Conservation (phyloP, 2,797 vertebrate genomes). For the Setipinna tenuifilis region DNA sequence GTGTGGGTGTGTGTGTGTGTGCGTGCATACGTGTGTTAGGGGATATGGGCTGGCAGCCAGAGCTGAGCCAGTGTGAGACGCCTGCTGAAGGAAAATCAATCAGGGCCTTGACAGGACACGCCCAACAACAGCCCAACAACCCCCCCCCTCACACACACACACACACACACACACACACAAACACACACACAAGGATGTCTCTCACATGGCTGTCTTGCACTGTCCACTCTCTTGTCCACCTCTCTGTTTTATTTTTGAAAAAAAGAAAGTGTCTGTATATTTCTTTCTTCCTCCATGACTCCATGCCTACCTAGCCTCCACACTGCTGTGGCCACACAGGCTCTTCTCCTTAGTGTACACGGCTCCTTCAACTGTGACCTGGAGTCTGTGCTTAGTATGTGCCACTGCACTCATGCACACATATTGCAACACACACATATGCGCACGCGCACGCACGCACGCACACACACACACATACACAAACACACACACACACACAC, state of each 20-base stretch:
- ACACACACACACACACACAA: slow-evolving; percentile 40
- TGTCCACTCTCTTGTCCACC: not conserved
- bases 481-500: too few relatives aligned
- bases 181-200: slow-evolving; percentile 2
- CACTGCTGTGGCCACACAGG: not conserved
- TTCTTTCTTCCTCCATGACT: not conserved
- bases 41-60: slow-evolving; percentile 68
- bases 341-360: not conserved
- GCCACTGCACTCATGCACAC: not conserved
- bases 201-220: not conserved
- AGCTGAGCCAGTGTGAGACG: slow-evolving; percentile 80
- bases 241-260: too few relatives aligned
- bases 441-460: too few relatives aligned
- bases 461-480: too few relatives aligned
- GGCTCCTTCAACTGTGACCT: not conserved
- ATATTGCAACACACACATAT: not conserved
- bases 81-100: slow-evolving; percentile 91
- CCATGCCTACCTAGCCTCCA: not conserved
- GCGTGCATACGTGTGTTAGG: not conserved
- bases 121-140: slow-evolving; percentile 68
- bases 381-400: not conserved
- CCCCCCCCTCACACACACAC: slow-evolving; percentile 60
- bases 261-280: not conserved
- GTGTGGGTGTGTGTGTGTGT: not conserved
- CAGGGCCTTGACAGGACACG: slow-evolving; percentile 87